These are phyloP conservation scores for Catharus bicknelli DNA, from an alignment of 2,113 vertebrate species.

Conservation along the genomic window DNA sequence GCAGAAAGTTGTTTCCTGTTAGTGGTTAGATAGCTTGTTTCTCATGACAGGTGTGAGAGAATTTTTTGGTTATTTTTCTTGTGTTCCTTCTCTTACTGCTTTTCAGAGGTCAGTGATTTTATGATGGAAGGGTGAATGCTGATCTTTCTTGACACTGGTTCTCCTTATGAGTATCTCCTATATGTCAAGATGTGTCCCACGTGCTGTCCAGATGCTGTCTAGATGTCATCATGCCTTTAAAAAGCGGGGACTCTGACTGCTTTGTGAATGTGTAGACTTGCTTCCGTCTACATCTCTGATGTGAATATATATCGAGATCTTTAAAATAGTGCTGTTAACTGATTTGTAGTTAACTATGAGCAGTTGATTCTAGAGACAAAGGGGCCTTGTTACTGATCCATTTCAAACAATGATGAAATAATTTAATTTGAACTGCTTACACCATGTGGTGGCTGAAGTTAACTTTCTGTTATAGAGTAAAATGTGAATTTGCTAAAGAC, in stretches of 20 bases:
- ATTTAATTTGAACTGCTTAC: neutral
- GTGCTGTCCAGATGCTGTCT: neutral
- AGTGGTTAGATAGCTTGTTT: neutral
- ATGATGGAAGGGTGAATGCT: neutral
- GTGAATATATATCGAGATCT: neutral
- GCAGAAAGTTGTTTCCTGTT: neutral
- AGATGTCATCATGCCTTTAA: neutral
- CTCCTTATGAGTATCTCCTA: neutral
- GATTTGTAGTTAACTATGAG: neutral
- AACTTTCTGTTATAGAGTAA: neutral
- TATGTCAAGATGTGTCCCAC: neutral
- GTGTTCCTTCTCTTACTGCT: neutral
- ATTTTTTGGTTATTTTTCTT: neutral
- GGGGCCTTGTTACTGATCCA: rapidly evolving
- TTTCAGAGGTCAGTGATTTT: neutral
- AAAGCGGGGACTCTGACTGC: neutral
- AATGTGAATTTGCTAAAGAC: neutral
- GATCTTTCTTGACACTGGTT: neutral
- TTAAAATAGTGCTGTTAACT: neutral
- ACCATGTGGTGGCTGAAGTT: neutral
- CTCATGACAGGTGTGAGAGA: neutral
- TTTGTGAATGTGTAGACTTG: neutral
- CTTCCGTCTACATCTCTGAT: rapidly evolving
- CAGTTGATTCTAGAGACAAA: neutral
- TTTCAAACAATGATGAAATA: neutral